phyloP scores from a whole-genome alignment of 2,797 vertebrate species.

The Clarias pachynema region DNA sequence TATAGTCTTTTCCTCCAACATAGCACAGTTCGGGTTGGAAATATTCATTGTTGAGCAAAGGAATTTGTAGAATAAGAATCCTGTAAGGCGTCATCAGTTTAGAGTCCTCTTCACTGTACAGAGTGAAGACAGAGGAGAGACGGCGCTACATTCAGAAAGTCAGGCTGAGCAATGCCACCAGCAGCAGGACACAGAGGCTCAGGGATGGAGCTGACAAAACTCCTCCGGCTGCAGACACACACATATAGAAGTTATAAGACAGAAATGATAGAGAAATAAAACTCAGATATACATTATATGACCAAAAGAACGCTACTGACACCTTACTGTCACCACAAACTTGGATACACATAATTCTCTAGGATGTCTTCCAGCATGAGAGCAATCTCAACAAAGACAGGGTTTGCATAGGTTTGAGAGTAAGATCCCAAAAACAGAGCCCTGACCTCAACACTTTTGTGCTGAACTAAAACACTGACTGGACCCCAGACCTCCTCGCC shows the following conservation, averaged over 20 bases:
- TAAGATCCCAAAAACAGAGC: background rate
- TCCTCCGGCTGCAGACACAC: constrained; percentile 74
- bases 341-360: background rate
- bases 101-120: constrained; percentile 74
- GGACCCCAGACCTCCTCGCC: background rate
- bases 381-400: background rate
- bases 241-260: background rate
- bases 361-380: background rate
- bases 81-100: constrained; percentile 73
- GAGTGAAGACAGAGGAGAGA: constrained; percentile 72
- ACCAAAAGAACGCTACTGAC: background rate
- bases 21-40: constrained; percentile 66
- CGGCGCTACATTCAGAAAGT: constrained; percentile 91
- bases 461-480: background rate
- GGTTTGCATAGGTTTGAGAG: background rate
- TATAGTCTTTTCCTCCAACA: constrained; percentile 60
- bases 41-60: constrained; percentile 62
- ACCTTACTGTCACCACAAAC: no score
- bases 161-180: constrained; percentile 79
- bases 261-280: background rate
- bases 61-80: constrained; percentile 77
- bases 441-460: background rate
- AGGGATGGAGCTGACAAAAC: constrained; percentile 61
- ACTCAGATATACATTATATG: background rate
- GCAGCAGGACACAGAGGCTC: constrained; percentile 75